Conservation (phyloP, 2,113 vertebrate species). For the Columba janthina region DNA sequence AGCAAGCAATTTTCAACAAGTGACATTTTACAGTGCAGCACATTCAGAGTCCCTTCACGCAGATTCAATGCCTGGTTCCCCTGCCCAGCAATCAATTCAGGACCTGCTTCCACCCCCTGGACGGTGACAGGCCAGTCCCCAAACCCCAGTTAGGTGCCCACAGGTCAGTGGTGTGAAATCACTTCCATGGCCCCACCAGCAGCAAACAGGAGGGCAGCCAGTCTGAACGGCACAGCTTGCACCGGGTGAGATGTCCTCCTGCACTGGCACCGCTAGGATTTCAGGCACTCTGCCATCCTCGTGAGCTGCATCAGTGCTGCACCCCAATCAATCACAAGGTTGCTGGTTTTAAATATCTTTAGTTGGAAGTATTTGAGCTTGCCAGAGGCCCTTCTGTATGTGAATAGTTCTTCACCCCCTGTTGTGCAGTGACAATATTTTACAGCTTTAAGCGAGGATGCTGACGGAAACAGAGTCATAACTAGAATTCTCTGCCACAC, state of each 20-base stretch:
- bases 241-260: neutral
- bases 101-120: neutral
- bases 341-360: neutral
- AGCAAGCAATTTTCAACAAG: accelerated
- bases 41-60: neutral
- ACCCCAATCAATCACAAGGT: neutral
- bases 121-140: neutral
- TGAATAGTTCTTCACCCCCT: neutral
- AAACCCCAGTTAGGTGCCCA: accelerated
- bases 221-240: neutral
- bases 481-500: neutral
- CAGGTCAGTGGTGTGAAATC: neutral
- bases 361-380: neutral
- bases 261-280: neutral
- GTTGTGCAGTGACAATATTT: neutral
- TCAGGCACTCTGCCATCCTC: neutral
- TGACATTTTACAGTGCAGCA: neutral
- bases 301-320: neutral
- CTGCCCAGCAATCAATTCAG: accelerated
- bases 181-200: neutral
- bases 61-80: neutral
- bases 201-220: neutral
- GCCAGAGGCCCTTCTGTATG: neutral
- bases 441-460: neutral
- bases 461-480: neutral